Evolutionary conservation across 35 echinoderm and acorn worm species (phyloP).

Genomic region (Apostichopus parvimensis): DNA sequence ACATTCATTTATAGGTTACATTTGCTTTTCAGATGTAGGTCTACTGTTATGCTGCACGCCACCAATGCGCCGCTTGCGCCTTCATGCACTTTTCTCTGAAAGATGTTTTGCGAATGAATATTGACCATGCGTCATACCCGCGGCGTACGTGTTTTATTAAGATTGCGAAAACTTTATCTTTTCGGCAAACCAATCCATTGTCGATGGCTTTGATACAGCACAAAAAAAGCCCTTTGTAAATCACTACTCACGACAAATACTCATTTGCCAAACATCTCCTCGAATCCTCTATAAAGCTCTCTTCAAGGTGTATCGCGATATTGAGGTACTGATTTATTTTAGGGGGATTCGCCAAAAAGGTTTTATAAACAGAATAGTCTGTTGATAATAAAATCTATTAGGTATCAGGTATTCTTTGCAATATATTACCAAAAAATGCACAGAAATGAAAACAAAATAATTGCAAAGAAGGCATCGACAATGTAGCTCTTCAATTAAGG

Average conservation of each 20-base stretch:
- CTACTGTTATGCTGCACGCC: no score
- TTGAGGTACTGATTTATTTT: background rate
- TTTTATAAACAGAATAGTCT: background rate
- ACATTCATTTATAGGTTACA: no score
- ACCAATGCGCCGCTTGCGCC: no score
- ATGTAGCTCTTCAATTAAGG: background rate
- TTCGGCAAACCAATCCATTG: background rate
- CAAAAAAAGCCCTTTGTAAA: background rate
- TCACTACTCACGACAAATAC: background rate
- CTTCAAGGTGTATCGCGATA: no score
- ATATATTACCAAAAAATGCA: background rate
- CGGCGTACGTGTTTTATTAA: background rate
- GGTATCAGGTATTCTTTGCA: background rate
- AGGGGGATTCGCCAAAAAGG: background rate
- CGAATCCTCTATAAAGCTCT: background rate
- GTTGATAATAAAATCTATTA: conserved; percentile 6
- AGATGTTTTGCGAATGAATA: background rate
- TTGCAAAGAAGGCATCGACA: background rate
- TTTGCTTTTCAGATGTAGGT: no score
- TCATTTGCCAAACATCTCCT: background rate
- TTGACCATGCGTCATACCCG: background rate
- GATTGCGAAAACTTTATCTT: background rate
- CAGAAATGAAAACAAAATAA: background rate
- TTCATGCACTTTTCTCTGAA: no score
- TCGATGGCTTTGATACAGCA: background rate